Base-by-base conservation (phyloP, 1,140 invertebrate species). In the Ceratosolen fusciceps region DNA sequence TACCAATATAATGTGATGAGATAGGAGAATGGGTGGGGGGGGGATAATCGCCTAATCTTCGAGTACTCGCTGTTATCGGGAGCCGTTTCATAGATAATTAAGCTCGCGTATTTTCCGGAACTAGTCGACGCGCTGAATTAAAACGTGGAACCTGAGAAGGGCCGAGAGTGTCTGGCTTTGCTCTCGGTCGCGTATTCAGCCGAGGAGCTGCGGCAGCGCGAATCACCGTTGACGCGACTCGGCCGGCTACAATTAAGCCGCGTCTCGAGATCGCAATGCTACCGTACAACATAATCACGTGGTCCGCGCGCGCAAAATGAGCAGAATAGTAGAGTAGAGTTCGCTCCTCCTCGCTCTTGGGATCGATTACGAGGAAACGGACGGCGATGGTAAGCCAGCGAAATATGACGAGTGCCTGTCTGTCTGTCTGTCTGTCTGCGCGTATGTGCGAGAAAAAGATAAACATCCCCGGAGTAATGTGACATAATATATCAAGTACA, bases 131-230 rank as follows among this genome's bases (percentile, higher is more conserved):
- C 43, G 16, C 0, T 24, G 26, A 70, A 54, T 72, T 37, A 54
- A 16, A 29, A 34, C 47, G 49, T 29, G n/a, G 49, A 72, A 72
- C 54, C 70, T 26, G 1, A 7, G 10, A 39, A 43, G 9, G 14
- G 39, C n/a, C n/a, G 7, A n/a, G 5, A 8, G 34, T 43, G 24
- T 29, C 24, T 29, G 7, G 12, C 37, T 37, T 29, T 65, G 4
- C 8, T 10, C 49, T 54, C 10, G 0, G 26, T 54, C 10, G 0
- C 34, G 26, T 2, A 26, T 47, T 70, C 60, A 24, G 67, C 26
- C 49, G 10, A 52, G 60, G 16, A 19, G 56, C 70, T 77, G 43
- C n/a, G 49, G 70, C 68, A 77, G 31, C 24, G 39, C 31, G 52
- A 74, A 12, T 29, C 8, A 10, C 29, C 4, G 54, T 26, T 56